Evolutionary conservation across 2,888 invertebrate species (phyloP).

Genomic region (Tinea pellionella): DNA sequence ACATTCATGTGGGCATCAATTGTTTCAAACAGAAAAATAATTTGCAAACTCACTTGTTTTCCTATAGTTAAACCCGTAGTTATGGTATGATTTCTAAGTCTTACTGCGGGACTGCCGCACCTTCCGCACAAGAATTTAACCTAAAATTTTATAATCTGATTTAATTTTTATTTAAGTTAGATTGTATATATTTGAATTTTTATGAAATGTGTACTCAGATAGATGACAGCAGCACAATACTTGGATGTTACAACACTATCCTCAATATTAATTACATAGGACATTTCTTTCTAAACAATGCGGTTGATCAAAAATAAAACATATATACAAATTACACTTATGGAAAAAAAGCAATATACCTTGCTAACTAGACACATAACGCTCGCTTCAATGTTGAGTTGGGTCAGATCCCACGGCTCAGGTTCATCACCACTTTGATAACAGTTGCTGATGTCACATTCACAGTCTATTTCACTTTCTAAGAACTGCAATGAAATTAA

Average conservation of each 20-base stretch:
- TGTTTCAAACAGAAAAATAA: too few relatives aligned
- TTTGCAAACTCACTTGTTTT: background rate
- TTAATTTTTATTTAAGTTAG: too few relatives aligned
- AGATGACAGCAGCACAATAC: too few relatives aligned
- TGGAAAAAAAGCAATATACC: constrained; percentile 40
- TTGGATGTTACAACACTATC: too few relatives aligned
- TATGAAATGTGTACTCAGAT: too few relatives aligned
- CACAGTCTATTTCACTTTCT: constrained; percentile 54
- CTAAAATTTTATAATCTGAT: constrained; percentile 14
- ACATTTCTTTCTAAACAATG: too few relatives aligned
- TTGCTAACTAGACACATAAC: constrained; percentile 88
- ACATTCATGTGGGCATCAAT: too few relatives aligned
- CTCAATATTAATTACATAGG: too few relatives aligned
- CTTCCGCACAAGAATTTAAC: constrained; percentile 81
- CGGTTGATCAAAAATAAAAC: too few relatives aligned
- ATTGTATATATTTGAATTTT: too few relatives aligned
- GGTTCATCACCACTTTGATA: constrained; percentile 84
- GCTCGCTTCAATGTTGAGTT: constrained; percentile 87
- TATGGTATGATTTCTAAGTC: constrained; percentile 63
- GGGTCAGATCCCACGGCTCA: constrained; percentile 87
- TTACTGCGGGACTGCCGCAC: constrained; percentile 78
- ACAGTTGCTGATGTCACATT: constrained; percentile 59
- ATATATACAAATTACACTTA: too few relatives aligned
- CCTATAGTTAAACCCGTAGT: background rate
- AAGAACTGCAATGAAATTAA: background rate